Base-by-base conservation (phyloP, 2,797 vertebrate species). In the Tragelaphus oryx region DNA sequence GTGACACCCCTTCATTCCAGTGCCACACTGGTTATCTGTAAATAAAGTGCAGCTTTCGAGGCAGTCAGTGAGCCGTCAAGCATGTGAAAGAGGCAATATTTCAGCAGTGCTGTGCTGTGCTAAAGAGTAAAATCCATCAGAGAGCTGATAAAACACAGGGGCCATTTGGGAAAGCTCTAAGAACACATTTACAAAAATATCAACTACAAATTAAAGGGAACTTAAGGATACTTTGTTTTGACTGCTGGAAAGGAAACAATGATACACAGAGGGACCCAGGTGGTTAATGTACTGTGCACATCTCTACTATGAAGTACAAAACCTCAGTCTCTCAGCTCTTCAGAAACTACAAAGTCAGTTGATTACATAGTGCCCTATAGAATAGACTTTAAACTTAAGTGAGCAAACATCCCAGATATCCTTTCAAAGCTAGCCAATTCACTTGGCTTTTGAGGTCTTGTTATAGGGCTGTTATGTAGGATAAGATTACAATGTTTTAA, bases 241-340 rank as follows among this genome's bases (percentile, higher is more conserved):
- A 92, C 91, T 96, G 94, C 89, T 97, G 96, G 83, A 93, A 87
- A 91, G 75, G 87, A 97, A 89, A 26, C 74, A n/a, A 28, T 33
- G 85, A 95, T 82, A 94, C 83, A 4, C 79, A 9, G 54, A 87
- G 97, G 94, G 92, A 59, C 89, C 54, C 71, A 41, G 95, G 95
- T 89, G 91, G 46, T 97, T 97, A 96, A 98, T 97, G 97, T 95
- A 48, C 96, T 96, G 96, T 96, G 95, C 96, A 96, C 55, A 24
- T 97, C 97, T 97, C 95, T 93, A 97, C 97, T 97, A 87, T 92
- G 44, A 33, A 96, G 87, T 91, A 90, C 83, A 4, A 91, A 95
- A 97, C 92, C 96, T 97, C 96, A 91, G 79, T 96, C 95, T 96
- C 94, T 93, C 87, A 91, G 7, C 60, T 62, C 94, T 84, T 78